These are phyloP conservation scores for Dorcus parallelipipedus DNA, from an alignment of 2,888 invertebrate genomes.

Conservation along the genomic window DNA sequence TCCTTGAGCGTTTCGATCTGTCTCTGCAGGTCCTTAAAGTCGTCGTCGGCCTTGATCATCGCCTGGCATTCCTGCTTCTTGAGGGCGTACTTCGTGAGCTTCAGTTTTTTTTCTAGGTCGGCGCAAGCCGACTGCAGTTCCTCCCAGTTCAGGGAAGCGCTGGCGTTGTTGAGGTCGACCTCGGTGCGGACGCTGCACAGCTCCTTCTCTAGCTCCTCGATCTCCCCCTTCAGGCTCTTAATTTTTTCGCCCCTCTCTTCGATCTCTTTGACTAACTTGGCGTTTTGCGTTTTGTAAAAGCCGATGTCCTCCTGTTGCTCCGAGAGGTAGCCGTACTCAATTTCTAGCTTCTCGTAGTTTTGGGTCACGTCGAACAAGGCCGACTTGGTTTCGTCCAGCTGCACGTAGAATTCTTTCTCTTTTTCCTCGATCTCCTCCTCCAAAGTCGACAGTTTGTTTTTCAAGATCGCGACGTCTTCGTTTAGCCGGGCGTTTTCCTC, in stretches of 20 bases:
- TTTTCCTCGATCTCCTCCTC: background rate
- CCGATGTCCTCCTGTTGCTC: slow-evolving; percentile 11
- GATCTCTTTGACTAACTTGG: slow-evolving; percentile 9
- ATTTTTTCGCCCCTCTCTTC: slow-evolving; percentile 15
- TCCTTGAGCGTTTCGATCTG: no score
- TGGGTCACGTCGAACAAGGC: slow-evolving; percentile 3
- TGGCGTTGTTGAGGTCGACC: slow-evolving; percentile 1
- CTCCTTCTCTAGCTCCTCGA: slow-evolving; percentile 10
- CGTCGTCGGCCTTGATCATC: no score
- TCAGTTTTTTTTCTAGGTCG: slow-evolving; percentile 6
- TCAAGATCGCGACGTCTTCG: background rate
- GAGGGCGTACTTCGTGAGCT: background rate
- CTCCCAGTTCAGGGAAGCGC: slow-evolving; percentile 3
- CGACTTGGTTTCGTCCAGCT: slow-evolving; percentile 7
- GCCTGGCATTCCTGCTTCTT: no score
- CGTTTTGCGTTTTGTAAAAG: slow-evolving; percentile 14
- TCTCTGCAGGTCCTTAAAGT: no score
- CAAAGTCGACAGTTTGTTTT: background rate
- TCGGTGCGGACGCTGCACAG: slow-evolving; percentile 6
- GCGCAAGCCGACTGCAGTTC: slow-evolving; percentile 1
- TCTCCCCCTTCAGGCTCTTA: slow-evolving; percentile 9
- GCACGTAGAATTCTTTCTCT: slow-evolving; percentile 9
- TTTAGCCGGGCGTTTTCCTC: slow-evolving; percentile 16
- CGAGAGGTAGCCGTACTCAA: background rate
- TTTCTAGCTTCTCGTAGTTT: slow-evolving; percentile 7